A percentile compares a stretch with the other conserved stretches of the same genome.
Evolutionary conservation across 2,888 invertebrate species (phyloP).

Genomic region (Ornithoptera alexandrae): DNA sequence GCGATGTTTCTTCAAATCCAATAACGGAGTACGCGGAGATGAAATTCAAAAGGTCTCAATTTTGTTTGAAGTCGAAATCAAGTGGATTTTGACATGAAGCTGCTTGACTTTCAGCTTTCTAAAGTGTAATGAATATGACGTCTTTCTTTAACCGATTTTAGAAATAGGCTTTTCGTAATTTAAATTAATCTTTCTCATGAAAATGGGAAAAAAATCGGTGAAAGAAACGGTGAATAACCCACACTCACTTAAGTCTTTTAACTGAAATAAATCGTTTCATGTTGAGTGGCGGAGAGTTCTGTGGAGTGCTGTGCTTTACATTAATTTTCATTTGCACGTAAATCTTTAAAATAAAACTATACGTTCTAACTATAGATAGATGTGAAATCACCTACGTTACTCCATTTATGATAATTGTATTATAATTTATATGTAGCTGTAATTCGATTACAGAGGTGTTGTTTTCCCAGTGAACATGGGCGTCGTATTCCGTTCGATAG

Average conservation of each 20-base stretch:
- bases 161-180: conserved; percentile 1
- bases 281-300: neutral
- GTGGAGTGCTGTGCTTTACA: no score
- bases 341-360: neutral
- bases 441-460: conserved; percentile 49
- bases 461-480: conserved; percentile 52
- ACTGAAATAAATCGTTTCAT: no score
- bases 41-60: conserved; percentile 53
- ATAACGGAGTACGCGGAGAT: conserved; percentile 55
- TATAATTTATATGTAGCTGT: conserved; percentile 28
- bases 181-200: neutral
- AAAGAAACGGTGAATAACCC: no score
- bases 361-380: neutral
- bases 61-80: conserved; percentile 53
- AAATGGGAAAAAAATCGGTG: no score
- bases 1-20: conserved; percentile 50
- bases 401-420: conserved; percentile 21
- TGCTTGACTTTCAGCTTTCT: conserved; percentile 24
- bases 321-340: neutral
- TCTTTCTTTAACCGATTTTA: conserved; percentile 15
- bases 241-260: no score
- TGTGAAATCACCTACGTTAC: conserved; percentile 12
- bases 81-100: conserved; percentile 40
- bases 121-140: conserved; percentile 22
- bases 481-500: conserved; percentile 61